Conservation (phyloP, 2,888 invertebrate species). For the Apamea monoglypha region DNA sequence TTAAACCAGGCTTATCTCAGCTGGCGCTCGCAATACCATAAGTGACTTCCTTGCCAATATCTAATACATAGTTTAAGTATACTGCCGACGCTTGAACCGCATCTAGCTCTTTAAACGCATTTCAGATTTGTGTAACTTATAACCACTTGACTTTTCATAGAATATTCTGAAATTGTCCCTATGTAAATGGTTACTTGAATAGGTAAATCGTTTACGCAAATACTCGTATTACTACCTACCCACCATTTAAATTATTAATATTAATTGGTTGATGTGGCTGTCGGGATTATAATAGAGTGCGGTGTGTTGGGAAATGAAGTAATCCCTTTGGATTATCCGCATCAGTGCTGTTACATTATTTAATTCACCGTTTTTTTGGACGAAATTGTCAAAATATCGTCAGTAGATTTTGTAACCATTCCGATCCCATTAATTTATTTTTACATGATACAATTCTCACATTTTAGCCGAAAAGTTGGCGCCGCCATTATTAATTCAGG, state of each 20-base stretch:
- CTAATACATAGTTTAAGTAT: constrained; percentile 39
- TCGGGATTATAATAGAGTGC: constrained; percentile 41
- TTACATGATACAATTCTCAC: constrained; percentile 15
- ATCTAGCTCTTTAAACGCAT: constrained; percentile 4
- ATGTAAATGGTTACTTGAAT: background rate
- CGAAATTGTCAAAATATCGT: constrained; percentile 17
- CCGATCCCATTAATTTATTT: constrained; percentile 4
- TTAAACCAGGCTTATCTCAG: constrained; percentile 73
- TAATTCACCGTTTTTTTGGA: constrained; percentile 10
- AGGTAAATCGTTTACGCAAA: constrained; percentile 1
- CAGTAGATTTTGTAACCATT: constrained; percentile 2
- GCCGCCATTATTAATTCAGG: constrained; percentile 17
- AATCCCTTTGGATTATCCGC: constrained; percentile 38
- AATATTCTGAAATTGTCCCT: background rate
- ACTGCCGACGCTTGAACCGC: background rate
- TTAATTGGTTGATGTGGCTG: constrained; percentile 32
- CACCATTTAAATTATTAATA: constrained; percentile 44
- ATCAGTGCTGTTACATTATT: constrained; percentile 30
- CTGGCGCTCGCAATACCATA: constrained; percentile 63
- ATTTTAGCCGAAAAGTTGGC: background rate
- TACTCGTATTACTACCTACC: constrained; percentile 3
- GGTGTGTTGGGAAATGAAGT: constrained; percentile 31
- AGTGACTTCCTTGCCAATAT: constrained; percentile 58
- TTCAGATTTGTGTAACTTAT: constrained; percentile 7
- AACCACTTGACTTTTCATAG: background rate